A percentile compares a stretch with the other conserved stretches of the same genome.
Conservation (phyloP, 2,113 vertebrate species). For the Podarcis muralis region DNA sequence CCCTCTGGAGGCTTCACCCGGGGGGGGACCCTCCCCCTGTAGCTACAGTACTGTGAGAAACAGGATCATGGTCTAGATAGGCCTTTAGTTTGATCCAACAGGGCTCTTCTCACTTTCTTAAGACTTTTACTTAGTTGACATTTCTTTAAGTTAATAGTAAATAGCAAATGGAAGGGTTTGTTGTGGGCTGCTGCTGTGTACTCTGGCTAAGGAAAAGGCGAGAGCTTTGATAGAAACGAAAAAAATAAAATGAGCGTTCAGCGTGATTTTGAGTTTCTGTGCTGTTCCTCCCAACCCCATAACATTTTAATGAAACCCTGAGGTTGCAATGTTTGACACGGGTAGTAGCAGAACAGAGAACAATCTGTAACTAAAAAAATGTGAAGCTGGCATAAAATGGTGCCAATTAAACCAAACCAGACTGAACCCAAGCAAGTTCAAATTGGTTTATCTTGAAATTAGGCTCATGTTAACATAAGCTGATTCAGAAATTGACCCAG, state of each 20-base stretch:
- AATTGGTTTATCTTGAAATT: not conserved
- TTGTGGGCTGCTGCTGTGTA: not conserved
- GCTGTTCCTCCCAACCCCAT: not conserved
- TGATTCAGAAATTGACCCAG: not conserved
- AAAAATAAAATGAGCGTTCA: not conserved
- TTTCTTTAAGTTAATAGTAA: not conserved
- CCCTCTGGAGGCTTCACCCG: too few species aligned
- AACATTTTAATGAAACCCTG: not conserved
- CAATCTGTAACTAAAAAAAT: not conserved
- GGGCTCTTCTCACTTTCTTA: not conserved
- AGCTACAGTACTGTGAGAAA: not conserved
- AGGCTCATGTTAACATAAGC: not conserved
- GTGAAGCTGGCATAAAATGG: not conserved
- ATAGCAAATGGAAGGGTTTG: too few species aligned
- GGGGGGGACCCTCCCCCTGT: too few species aligned
- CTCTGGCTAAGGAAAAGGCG: not conserved
- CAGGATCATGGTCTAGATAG: too few species aligned
- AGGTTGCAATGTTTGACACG: not conserved
- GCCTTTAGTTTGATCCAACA: too few species aligned
- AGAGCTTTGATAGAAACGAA: not conserved
- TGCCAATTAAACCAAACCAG: not conserved
- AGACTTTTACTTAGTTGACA: too few species aligned
- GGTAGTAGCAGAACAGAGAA: not conserved
- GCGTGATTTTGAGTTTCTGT: not conserved
- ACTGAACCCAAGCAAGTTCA: not conserved